Conservation (phyloP, 2,888 invertebrate species). For the Liodrosophila aerea region DNA sequence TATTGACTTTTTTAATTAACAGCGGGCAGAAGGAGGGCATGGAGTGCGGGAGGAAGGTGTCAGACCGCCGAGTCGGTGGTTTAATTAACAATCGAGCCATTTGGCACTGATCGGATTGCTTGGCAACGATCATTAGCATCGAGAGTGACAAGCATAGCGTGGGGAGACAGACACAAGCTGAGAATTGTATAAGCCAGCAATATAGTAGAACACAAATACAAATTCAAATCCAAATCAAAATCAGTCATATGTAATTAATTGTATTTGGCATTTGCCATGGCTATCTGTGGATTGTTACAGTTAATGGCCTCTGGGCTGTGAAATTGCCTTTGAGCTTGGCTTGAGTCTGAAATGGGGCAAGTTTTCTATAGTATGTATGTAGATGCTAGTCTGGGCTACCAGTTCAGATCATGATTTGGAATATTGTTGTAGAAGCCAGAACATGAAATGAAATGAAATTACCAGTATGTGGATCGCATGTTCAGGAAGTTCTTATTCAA, state of each 20-base stretch:
- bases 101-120: constrained; percentile 5
- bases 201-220: too few species aligned
- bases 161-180: constrained; percentile 7
- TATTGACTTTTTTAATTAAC: constrained; percentile 7
- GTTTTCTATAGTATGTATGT: too few species aligned
- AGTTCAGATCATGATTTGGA: constrained; percentile 13
- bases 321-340: constrained; percentile 22
- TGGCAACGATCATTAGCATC: constrained; percentile 46
- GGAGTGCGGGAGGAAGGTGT: neutral
- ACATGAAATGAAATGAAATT: constrained; percentile 22
- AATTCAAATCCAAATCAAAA: constrained; percentile 38
- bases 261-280: constrained; percentile 33
- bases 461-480: constrained; percentile 37
- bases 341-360: constrained; percentile 21
- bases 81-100: constrained; percentile 41
- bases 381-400: neutral
- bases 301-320: constrained; percentile 28
- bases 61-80: constrained; percentile 6
- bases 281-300: constrained; percentile 26
- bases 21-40: too few species aligned
- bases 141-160: constrained; percentile 34
- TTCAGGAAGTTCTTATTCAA: constrained; percentile 45
- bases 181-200: too few species aligned
- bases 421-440: constrained; percentile 10
- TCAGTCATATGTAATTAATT: constrained; percentile 53